Conservation (phyloP, 2,888 invertebrate genomes). For the Achlya flavicornis region DNA sequence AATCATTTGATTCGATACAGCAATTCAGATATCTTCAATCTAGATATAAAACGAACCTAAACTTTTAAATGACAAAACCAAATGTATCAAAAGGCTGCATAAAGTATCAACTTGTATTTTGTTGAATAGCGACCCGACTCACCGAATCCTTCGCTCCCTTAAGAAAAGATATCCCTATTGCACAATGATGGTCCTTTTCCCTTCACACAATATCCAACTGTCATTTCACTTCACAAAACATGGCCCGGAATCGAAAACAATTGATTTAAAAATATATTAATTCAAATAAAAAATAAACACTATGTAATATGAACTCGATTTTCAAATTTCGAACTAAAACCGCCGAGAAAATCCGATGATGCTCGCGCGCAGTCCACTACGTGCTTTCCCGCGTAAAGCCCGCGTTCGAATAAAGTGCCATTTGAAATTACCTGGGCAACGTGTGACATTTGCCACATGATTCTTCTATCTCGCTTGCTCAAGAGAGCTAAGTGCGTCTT, state of each 20-base stretch:
- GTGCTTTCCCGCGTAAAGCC: slow-evolving; percentile 80
- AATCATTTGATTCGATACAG: not conserved
- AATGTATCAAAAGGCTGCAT: slow-evolving; percentile 22
- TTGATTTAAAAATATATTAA: slow-evolving; percentile 17
- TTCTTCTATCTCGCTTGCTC: slow-evolving; percentile 49
- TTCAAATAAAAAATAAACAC: slow-evolving; percentile 27
- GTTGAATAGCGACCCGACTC: slow-evolving; percentile 59
- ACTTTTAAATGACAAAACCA: not conserved
- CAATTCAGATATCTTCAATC: not conserved
- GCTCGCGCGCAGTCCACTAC: slow-evolving; percentile 54
- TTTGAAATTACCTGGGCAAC: slow-evolving; percentile 71
- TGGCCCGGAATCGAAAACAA: slow-evolving; percentile 36
- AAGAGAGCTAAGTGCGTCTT: slow-evolving; percentile 13
- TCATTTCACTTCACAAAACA: slow-evolving; percentile 52
- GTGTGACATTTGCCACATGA: slow-evolving; percentile 66
- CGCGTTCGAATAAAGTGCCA: slow-evolving; percentile 75
- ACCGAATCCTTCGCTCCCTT: slow-evolving; percentile 63
- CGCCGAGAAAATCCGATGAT: slow-evolving; percentile 39
- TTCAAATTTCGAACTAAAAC: slow-evolving; percentile 28
- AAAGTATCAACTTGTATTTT: slow-evolving; percentile 47
- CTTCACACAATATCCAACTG: slow-evolving; percentile 60
- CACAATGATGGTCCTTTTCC: slow-evolving; percentile 61
- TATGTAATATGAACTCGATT: slow-evolving; percentile 19
- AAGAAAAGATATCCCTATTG: slow-evolving; percentile 70
- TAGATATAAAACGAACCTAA: not conserved